Percentiles rank a stretch among this genome's conserved stretches.
These are phyloP conservation scores for Galerucella pusilla DNA, from an alignment of 2,888 invertebrate genomes.

Conservation along the genomic window DNA sequence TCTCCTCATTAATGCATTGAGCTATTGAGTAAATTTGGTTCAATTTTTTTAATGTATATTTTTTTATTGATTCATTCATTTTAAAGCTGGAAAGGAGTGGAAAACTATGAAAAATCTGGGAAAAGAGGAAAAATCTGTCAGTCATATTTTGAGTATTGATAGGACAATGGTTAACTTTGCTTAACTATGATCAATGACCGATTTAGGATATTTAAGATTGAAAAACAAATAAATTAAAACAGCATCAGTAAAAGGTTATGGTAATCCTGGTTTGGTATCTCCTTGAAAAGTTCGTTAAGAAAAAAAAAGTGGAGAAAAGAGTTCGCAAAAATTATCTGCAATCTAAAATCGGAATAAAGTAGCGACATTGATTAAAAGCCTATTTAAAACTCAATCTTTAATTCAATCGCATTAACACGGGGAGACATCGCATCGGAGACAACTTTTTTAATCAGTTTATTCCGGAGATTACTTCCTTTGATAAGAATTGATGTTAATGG, in stretches of 20 bases:
- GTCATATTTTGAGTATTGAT: too few species aligned
- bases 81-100: too few species aligned
- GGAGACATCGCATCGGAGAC: slow-evolving; percentile 57
- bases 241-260: background rate
- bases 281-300: slow-evolving; percentile 36
- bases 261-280: slow-evolving; percentile 13
- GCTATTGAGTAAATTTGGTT: too few species aligned
- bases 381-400: slow-evolving; percentile 64
- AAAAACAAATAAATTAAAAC: background rate
- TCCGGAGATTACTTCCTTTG: slow-evolving; percentile 63
- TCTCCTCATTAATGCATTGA: too few species aligned
- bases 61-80: too few species aligned
- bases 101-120: too few species aligned
- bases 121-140: too few species aligned
- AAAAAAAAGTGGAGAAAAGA: slow-evolving; percentile 45
- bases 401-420: slow-evolving; percentile 61
- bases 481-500: slow-evolving; percentile 64
- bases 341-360: slow-evolving; percentile 63
- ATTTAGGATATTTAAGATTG: background rate
- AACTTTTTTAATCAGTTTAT: slow-evolving; percentile 66
- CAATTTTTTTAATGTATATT: too few species aligned
- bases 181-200: too few species aligned
- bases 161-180: too few species aligned
- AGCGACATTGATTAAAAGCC: slow-evolving; percentile 65
- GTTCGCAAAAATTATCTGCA: slow-evolving; percentile 55